Conservation (phyloP, 30 jellyfish, hydroid and myxozoan genomes). For the Clytia hemisphaerica region DNA sequence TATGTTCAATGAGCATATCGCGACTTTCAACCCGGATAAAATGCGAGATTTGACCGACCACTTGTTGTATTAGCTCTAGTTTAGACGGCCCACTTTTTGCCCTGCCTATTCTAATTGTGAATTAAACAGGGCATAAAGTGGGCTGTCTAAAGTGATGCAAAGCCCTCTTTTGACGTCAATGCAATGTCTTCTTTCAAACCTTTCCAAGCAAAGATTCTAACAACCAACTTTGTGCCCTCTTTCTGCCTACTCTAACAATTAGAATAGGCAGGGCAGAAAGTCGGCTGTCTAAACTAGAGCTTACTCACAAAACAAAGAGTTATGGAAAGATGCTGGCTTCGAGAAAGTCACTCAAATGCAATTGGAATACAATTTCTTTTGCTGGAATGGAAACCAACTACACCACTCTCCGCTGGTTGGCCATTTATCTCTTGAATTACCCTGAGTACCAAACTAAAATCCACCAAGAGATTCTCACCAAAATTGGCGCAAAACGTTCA, state of each 20-base stretch:
- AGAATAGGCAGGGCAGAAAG: too few species aligned
- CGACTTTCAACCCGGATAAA: slow-evolving; percentile 37
- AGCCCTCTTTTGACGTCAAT: too few species aligned
- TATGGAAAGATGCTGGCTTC: not conserved
- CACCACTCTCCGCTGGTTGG: slow-evolving; percentile 53
- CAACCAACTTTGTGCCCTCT: too few species aligned
- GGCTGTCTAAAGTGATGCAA: too few species aligned
- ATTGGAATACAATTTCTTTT: slow-evolving; percentile 37
- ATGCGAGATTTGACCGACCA: slow-evolving; percentile 77
- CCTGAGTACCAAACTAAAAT: slow-evolving; percentile 57
- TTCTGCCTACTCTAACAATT: too few species aligned
- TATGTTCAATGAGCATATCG: slow-evolving; percentile 46
- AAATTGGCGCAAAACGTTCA: slow-evolving; percentile 30
- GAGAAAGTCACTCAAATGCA: slow-evolving; percentile 40
- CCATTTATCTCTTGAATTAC: slow-evolving; percentile 28
- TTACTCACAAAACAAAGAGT: slow-evolving; percentile 1
- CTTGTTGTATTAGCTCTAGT: too few species aligned
- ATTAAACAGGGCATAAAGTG: too few species aligned
- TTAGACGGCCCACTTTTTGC: too few species aligned
- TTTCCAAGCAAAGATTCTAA: too few species aligned
- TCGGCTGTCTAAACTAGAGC: too few species aligned
- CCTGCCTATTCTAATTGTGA: too few species aligned
- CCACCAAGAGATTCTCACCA: slow-evolving; percentile 37
- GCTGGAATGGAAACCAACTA: slow-evolving; percentile 77
- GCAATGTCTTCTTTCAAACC: too few species aligned